These are phyloP conservation scores for Condylura cristata DNA, from an alignment of 2,113 vertebrate species.

Conservation along the genomic window DNA sequence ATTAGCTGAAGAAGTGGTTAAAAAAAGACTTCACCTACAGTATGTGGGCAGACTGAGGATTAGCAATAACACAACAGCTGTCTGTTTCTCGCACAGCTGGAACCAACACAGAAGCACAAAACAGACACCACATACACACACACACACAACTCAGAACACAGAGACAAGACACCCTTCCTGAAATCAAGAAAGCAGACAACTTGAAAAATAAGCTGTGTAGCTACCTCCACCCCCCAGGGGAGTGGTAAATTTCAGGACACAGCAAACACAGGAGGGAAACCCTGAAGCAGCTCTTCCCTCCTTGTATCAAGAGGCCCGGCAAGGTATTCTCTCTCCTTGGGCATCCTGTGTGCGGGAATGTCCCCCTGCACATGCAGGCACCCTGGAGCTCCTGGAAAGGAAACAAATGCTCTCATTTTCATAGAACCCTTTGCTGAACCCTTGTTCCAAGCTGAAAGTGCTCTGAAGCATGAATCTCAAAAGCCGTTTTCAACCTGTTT, in stretches of 20 bases:
- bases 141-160: background rate
- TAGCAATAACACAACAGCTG: constrained; percentile 10
- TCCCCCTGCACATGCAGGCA: background rate
- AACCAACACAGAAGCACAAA: background rate
- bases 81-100: background rate
- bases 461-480: background rate
- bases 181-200: background rate
- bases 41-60: background rate
- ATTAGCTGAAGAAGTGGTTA: constrained; percentile 64
- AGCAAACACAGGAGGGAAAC: background rate
- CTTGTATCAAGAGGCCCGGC: background rate
- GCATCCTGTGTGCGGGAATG: background rate
- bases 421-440: constrained; percentile 6
- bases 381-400: background rate
- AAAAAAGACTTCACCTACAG: constrained; percentile 69
- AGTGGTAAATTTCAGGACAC: background rate
- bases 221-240: background rate
- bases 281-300: background rate
- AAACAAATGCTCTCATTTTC: background rate
- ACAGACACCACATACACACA: background rate
- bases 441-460: background rate
- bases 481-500: background rate
- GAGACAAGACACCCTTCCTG: background rate
- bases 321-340: background rate
- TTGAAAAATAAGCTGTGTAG: background rate